Evolutionary conservation across 2,888 invertebrate species (phyloP).

Genomic region (Pocota personata): DNA sequence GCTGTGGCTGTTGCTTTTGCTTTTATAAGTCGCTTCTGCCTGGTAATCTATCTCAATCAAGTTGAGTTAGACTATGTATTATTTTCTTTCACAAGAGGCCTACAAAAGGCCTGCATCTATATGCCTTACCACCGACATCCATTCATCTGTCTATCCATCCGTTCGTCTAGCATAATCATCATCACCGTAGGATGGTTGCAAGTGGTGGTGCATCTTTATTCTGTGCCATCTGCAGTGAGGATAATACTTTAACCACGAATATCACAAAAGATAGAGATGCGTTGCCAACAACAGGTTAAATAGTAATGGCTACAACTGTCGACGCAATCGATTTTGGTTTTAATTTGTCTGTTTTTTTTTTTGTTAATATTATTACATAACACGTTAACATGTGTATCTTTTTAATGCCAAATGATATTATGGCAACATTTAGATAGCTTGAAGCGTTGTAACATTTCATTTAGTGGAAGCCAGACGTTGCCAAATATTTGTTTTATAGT

Average conservation of each 20-base stretch:
- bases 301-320: background rate
- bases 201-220: constrained; percentile 11
- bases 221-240: constrained; percentile 16
- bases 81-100: constrained; percentile 62
- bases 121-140: background rate
- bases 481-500: constrained; percentile 32
- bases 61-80: constrained; percentile 47
- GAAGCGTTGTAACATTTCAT: background rate
- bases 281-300: constrained; percentile 52
- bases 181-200: background rate
- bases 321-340: constrained; percentile 54
- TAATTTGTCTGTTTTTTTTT: constrained; percentile 18
- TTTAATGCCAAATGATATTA: constrained; percentile 56
- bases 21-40: constrained; percentile 23
- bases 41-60: constrained; percentile 68
- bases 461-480: constrained; percentile 28
- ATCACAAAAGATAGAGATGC: constrained; percentile 25
- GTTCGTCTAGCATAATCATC: constrained; percentile 5
- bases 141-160: constrained; percentile 19
- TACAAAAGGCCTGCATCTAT: constrained; percentile 13
- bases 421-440: constrained; percentile 42
- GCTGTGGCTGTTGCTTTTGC: background rate
- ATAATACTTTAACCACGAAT: constrained; percentile 3
- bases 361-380: constrained; percentile 46
- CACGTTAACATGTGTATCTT: constrained; percentile 40